These are phyloP conservation scores for Mythimna impura DNA, from an alignment of 2,888 invertebrate genomes.

Conservation along the genomic window DNA sequence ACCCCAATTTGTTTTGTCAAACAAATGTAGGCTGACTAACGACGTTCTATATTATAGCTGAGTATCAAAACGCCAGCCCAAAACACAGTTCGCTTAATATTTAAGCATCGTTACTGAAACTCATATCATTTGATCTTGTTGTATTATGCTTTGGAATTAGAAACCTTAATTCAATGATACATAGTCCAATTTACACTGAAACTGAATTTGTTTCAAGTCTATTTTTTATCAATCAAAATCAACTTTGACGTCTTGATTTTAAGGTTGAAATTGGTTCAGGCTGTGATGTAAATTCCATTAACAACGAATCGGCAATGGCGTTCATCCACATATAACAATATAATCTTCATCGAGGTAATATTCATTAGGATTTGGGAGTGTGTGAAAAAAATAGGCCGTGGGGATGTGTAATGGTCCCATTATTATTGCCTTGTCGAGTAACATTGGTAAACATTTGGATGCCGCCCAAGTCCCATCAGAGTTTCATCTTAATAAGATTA, in stretches of 20 bases:
- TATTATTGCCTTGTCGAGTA: neutral
- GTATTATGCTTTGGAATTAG: slow-evolving; percentile 9
- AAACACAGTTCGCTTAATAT: slow-evolving; percentile 35
- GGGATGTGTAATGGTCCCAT: neutral
- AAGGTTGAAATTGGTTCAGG: slow-evolving; percentile 22
- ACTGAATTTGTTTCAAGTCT: neutral
- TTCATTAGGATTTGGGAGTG: slow-evolving; percentile 17
- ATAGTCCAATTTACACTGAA: slow-evolving; percentile 11
- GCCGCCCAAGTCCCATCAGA: neutral
- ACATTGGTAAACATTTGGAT: neutral
- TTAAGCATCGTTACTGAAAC: slow-evolving; percentile 33
- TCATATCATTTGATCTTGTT: slow-evolving; percentile 9
- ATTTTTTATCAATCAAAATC: neutral
- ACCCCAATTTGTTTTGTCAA: slow-evolving; percentile 10
- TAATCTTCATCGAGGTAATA: slow-evolving; percentile 31
- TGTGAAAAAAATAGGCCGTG: slow-evolving; percentile 7
- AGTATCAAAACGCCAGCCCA: slow-evolving; percentile 25
- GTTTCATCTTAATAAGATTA: too few species aligned
- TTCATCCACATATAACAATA: slow-evolving; percentile 22
- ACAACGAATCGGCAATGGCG: slow-evolving; percentile 10
- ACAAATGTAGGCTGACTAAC: slow-evolving; percentile 7
- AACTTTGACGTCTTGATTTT: neutral
- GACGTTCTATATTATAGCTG: slow-evolving; percentile 24
- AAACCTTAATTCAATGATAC: slow-evolving; percentile 14
- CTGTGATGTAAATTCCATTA: slow-evolving; percentile 29